phyloP scores from a whole-genome alignment of 2,113 vertebrate genomes.

The Chaenocephalus aceratus region DNA sequence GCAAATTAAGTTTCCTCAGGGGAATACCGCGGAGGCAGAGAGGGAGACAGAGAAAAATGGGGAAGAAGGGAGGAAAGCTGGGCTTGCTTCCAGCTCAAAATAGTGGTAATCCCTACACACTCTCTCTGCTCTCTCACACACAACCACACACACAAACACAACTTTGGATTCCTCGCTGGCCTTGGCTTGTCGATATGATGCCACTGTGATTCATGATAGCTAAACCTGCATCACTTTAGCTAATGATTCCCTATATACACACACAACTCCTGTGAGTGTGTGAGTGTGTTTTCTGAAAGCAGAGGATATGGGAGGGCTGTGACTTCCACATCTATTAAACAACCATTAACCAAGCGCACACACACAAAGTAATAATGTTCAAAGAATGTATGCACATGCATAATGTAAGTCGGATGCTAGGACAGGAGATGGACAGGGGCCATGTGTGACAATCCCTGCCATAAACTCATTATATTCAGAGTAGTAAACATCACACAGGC shows the following conservation, averaged over 20 bases:
- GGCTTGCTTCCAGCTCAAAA: conserved; percentile 77
- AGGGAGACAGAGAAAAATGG: conserved; percentile 70
- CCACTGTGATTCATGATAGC: conserved; percentile 83
- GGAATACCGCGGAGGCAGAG: conserved; percentile 57
- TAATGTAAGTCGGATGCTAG: conserved; percentile 57
- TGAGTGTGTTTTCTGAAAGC: conserved; percentile 32
- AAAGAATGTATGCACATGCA: conserved; percentile 65
- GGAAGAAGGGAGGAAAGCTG: conserved; percentile 40
- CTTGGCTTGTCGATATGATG: conserved; percentile 80
- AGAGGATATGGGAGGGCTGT: conserved; percentile 65
- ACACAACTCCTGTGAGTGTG: conserved; percentile 45
- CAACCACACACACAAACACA: conserved; percentile 45
- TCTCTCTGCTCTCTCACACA: conserved; percentile 27
- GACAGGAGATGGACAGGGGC: conserved; percentile 51
- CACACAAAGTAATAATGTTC: conserved; percentile 43
- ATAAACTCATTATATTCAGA: conserved; percentile 50
- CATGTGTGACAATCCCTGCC: conserved; percentile 38
- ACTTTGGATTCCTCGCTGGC: conserved; percentile 73
- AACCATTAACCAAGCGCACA: conserved; percentile 70
- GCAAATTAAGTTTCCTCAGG: conserved; percentile 65
- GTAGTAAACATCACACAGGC: conserved; percentile 5
- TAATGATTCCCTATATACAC: conserved; percentile 81
- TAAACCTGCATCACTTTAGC: conserved; percentile 81
- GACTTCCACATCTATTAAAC: conserved; percentile 76
- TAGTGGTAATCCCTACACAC: conserved; percentile 68